Base-by-base conservation (phyloP, 2,797 vertebrate species). In the Ceyx erithaca region DNA sequence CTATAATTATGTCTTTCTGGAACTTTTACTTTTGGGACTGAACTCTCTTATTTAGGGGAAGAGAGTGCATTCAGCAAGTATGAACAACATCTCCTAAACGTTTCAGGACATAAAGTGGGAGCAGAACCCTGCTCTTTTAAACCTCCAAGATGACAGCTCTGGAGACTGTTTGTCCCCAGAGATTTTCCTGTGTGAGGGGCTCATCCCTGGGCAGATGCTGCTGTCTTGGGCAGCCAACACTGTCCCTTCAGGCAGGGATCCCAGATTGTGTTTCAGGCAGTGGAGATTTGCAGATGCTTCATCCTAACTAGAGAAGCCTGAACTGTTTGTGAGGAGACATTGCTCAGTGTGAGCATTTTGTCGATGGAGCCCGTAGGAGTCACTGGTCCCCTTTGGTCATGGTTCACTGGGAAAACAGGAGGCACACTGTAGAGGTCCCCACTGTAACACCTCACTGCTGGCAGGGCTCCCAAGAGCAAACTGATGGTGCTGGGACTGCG, bases 11-110 rank as follows among this genome's bases (percentile, higher is more conserved):
- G 25, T 16, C 37, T 82, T 62, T 33, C 35, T 77, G 45, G 19
- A 87, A 31, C 30, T 52, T 72, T 57, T 33, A 18, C 30, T 31
- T 49, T 18, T 17, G 17, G 16, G 28, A 20, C 25, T 80, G 61
- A 72, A 52, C 63, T 35, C 4, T 75, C 13, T 10, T 35, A 8
- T 66, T 51, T 58, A 20, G 19, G 33, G 28, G 26, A 25, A 79
- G 19, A 11, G 15, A 48, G 4, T 10, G 4, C 15, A 20, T n/a
- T 64, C 14, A 63, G 46, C 10, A 31, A 30, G 23, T 3, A 37
- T 1, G 17, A 67, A 14, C 25, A 58, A 10, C 10, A 0, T 22
- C 28, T 25, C n/a, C 21, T 41, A 18, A 68, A 48, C 0, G 0
- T 30, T 68, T 46, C 35, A 61, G 71, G 46, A 51, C 2, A 9